Base-by-base conservation (phyloP, 2,888 invertebrate species). In the Drosophila recens region DNA sequence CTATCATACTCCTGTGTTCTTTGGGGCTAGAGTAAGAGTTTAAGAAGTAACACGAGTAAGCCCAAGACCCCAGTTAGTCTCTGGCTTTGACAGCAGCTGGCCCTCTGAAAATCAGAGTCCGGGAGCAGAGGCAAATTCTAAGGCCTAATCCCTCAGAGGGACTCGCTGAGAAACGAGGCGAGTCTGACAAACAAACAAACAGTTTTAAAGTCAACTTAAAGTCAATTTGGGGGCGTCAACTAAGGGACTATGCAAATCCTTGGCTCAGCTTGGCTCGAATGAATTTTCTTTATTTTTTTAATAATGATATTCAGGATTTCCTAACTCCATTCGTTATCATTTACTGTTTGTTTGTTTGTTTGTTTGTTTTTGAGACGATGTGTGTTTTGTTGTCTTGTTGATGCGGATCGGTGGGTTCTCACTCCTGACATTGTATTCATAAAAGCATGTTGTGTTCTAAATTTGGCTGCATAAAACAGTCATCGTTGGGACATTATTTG, bases 121-220 rank as follows among this genome's bases (percentile, higher is more conserved):
- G 10, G 49, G 23, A 56, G 45, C 46, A 43, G 30, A 20, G 46
- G 46, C 23, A 23, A 4, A 20, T 2, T 2, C 20, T 0, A 2
- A 20, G 20, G 20, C 61, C 6, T 71, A 78, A 78, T 71, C 67
- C 73, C 63, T 40, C 27, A 23, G 36, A 51, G 58, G 64, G 70
- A 54, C 67, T 42, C 45, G 23, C 23, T 49, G 27, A 27, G 49
- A 56, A 36, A 38, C 40, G 45, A 33, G 49, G 48, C 23, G 57
- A 56, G 17, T 20, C 69, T 63, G 67, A 72, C 67, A 72, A 67
- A 58, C 68, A 71, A 74, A 66, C 71, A 79, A 64, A 68, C 65
- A 64, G 48, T 43, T 67, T 71, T 59, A 67, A 82, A 69, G 57
- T 61, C 67, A 63, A 62, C 65, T 66, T 63, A 51, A 69, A 69